A percentile compares a stretch with the other conserved stretches of the same genome.
phyloP scores from a whole-genome alignment of 2,888 invertebrate genomes.

The Entomobrya proxima region DNA sequence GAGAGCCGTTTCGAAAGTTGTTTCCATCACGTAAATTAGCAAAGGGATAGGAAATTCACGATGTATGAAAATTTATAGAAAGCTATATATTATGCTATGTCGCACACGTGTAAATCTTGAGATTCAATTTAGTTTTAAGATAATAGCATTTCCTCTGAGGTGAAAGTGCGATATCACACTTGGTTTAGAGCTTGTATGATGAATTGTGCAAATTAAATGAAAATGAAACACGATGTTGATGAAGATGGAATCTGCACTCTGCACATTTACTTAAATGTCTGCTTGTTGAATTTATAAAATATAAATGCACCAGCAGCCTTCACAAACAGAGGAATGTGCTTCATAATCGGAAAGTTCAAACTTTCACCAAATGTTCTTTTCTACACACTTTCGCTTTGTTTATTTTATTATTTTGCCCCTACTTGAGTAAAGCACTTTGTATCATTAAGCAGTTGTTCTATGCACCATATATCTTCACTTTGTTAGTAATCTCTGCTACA shows the following conservation, averaged over 20 bases:
- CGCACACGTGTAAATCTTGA: constrained; percentile 19
- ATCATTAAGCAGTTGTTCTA: too few species aligned
- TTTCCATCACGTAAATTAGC: constrained; percentile 5
- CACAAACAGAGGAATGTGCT: constrained; percentile 32
- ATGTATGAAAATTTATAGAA: neutral
- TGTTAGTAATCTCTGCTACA: constrained; percentile 11
- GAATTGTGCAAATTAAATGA: too few species aligned
- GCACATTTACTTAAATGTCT: too few species aligned
- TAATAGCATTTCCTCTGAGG: neutral
- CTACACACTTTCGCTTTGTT: neutral
- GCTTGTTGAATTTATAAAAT: constrained; percentile 20
- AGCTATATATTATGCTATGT: constrained; percentile 25
- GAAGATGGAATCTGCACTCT: too few species aligned
- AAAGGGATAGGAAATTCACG: neutral
- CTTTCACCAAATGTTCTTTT: constrained; percentile 18
- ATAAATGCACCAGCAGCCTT: neutral
- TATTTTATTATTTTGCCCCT: neutral
- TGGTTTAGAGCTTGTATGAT: too few species aligned
- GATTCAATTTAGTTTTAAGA: neutral
- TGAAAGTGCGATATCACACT: neutral
- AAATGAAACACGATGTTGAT: too few species aligned
- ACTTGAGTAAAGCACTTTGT: neutral
- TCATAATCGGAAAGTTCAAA: constrained; percentile 22
- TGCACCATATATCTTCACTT: neutral
- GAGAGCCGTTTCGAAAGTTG: too few species aligned